Conservation (phyloP, 2,113 vertebrate species). For the Zonotrichia leucophrys region DNA sequence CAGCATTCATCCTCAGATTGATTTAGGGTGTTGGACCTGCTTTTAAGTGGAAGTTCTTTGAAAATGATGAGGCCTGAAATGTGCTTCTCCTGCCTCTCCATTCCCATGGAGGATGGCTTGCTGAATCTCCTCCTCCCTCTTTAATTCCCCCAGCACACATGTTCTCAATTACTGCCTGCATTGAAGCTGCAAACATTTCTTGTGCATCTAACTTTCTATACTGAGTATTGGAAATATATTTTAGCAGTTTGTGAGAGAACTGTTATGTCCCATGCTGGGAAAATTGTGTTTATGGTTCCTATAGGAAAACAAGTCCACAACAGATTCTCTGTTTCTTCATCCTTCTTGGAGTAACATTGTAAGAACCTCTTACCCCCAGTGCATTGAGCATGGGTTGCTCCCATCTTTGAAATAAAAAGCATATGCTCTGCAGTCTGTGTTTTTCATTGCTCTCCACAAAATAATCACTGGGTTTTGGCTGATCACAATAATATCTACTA, state of each 20-base stretch:
- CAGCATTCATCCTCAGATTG: neutral
- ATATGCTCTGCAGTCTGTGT: neutral
- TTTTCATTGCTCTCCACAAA: conserved; percentile 19
- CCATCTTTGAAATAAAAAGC: conserved; percentile 15
- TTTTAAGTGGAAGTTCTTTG: neutral
- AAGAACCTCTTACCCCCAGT: neutral
- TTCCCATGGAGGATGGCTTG: neutral
- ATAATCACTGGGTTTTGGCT: neutral
- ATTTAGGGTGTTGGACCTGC: rapidly evolving
- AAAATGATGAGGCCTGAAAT: neutral
- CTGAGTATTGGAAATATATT: conserved; percentile 15
- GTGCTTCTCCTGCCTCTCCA: neutral
- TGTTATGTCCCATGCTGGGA: conserved; percentile 28
- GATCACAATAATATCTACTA: neutral
- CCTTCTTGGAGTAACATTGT: neutral
- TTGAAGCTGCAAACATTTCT: conserved; percentile 5
- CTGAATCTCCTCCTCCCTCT: neutral
- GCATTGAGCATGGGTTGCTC: neutral
- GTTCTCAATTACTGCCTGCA: conserved; percentile 44
- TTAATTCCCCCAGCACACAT: neutral
- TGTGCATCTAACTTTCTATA: conserved; percentile 27
- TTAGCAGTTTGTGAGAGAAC: conserved; percentile 27
- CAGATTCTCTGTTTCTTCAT: neutral
- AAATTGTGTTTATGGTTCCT: conserved; percentile 38
- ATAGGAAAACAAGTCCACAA: conserved; percentile 30